These are phyloP conservation scores for Aromia moschata DNA, from an alignment of 2,888 invertebrate species.

Conservation along the genomic window DNA sequence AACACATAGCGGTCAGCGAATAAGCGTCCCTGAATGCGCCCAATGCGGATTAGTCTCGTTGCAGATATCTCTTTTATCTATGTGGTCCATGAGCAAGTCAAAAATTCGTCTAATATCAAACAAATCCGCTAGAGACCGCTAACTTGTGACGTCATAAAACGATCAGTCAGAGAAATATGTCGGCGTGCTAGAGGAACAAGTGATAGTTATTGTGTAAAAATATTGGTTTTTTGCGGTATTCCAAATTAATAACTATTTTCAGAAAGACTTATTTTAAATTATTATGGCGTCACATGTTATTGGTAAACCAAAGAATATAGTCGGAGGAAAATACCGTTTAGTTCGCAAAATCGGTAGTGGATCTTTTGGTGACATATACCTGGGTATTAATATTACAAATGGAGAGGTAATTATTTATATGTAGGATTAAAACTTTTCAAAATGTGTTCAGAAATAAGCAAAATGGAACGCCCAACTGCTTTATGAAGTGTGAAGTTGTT, in stretches of 20 bases:
- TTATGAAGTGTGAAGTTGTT: slow-evolving; percentile 40
- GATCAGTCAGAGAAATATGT: slow-evolving; percentile 66
- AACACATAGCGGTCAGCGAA: too few relatives aligned
- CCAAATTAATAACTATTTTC: slow-evolving; percentile 60
- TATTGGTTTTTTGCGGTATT: slow-evolving; percentile 59
- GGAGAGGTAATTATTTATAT: slow-evolving; percentile 83
- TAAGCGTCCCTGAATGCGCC: too few relatives aligned
- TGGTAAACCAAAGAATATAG: slow-evolving; percentile 77
- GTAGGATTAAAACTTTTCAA: too few relatives aligned
- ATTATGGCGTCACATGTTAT: slow-evolving; percentile 60
- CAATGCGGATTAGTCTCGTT: too few relatives aligned
- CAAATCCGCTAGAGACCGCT: slow-evolving; percentile 28
- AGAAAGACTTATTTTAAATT: slow-evolving; percentile 58
- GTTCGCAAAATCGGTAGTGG: slow-evolving; percentile 98
- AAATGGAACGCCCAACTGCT: not conserved
- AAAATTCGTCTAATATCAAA: not conserved
- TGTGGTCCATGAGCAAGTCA: too few relatives aligned
- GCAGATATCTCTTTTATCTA: too few relatives aligned
- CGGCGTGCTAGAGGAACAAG: slow-evolving; percentile 67
- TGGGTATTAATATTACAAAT: slow-evolving; percentile 90
- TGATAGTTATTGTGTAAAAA: slow-evolving; percentile 63
- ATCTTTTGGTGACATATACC: slow-evolving; percentile 98
- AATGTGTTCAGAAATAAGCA: too few relatives aligned
- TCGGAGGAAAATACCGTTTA: slow-evolving; percentile 93
- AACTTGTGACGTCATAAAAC: slow-evolving; percentile 56